Percentiles rank a stretch among this genome's conserved stretches.
These are phyloP conservation scores for Drosophila vallismaia DNA, from an alignment of 2,888 invertebrate species.

Conservation along the genomic window DNA sequence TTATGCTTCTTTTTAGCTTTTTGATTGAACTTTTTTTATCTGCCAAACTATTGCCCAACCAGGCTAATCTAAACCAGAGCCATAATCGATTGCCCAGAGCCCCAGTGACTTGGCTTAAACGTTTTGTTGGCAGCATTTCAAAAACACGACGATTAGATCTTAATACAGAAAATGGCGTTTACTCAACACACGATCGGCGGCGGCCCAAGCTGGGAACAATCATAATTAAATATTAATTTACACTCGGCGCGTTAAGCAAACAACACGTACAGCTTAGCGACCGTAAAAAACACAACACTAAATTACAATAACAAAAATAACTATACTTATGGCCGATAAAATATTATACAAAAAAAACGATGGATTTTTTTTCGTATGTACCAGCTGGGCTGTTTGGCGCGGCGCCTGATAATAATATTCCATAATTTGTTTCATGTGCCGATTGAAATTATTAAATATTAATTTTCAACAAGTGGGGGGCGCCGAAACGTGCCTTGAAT, in stretches of 20 bases:
- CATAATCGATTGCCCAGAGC: slow-evolving; percentile 31
- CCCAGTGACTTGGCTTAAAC: slow-evolving; percentile 31
- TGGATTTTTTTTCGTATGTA: slow-evolving; percentile 47
- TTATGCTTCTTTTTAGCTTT: neutral
- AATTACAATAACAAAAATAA: slow-evolving; percentile 21
- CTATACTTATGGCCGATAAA: slow-evolving; percentile 16
- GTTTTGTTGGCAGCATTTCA: slow-evolving; percentile 59
- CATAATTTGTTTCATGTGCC: slow-evolving; percentile 65
- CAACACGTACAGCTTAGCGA: slow-evolving; percentile 66
- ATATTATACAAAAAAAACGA: slow-evolving; percentile 36
- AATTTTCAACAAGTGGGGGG: slow-evolving; percentile 51
- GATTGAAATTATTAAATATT: slow-evolving; percentile 70
- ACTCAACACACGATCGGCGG: slow-evolving; percentile 56
- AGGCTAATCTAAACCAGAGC: slow-evolving; percentile 16
- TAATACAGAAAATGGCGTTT: slow-evolving; percentile 63
- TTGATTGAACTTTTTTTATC: neutral
- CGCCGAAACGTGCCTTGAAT: slow-evolving; percentile 60
- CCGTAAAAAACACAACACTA: slow-evolving; percentile 30
- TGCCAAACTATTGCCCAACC: slow-evolving; percentile 49
- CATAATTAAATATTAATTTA: slow-evolving; percentile 82
- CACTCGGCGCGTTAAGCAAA: slow-evolving; percentile 76
- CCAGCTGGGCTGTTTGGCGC: slow-evolving; percentile 29
- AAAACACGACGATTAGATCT: slow-evolving; percentile 62
- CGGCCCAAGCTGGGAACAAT: slow-evolving; percentile 51
- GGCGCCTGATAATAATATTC: slow-evolving; percentile 59